phyloP scores from a whole-genome alignment of 2,888 invertebrate species.

The Synanthedon andrenaeformis region DNA sequence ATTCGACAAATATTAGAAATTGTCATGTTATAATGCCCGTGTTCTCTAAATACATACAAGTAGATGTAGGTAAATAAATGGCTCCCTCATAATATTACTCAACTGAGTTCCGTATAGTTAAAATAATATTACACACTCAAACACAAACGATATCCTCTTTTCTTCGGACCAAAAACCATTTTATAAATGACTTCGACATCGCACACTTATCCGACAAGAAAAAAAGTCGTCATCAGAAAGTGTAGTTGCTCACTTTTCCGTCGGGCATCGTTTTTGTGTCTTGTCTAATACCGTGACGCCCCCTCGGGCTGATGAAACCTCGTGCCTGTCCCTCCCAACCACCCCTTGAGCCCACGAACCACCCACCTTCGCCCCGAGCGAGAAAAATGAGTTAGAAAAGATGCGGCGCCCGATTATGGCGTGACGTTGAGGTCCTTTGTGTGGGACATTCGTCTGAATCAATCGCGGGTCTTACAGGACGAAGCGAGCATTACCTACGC shows the following conservation, averaged over 20 bases:
- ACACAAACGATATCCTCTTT: no score
- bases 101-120: no score
- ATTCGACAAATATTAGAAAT: no score
- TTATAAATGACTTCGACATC: not conserved
- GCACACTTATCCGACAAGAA: constrained; percentile 9
- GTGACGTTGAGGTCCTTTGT: constrained; percentile 56
- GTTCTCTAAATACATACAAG: no score
- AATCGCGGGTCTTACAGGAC: constrained; percentile 44
- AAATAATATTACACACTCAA: no score
- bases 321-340: constrained; percentile 19
- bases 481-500: constrained; percentile 22
- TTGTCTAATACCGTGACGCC: constrained; percentile 68
- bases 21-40: no score
- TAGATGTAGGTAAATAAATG: no score
- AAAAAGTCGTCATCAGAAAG: constrained; percentile 49
- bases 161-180: no score
- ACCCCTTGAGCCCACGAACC: constrained; percentile 12
- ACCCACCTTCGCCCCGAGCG: constrained; percentile 40
- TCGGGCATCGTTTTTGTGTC: constrained; percentile 65
- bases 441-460: constrained; percentile 59
- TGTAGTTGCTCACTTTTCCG: constrained; percentile 56
- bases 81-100: no score
- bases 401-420: constrained; percentile 66
- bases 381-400: constrained; percentile 72
- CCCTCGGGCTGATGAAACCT: constrained; percentile 53